Conservation (phyloP, 2,888 invertebrate species). For the Antitype chi region DNA sequence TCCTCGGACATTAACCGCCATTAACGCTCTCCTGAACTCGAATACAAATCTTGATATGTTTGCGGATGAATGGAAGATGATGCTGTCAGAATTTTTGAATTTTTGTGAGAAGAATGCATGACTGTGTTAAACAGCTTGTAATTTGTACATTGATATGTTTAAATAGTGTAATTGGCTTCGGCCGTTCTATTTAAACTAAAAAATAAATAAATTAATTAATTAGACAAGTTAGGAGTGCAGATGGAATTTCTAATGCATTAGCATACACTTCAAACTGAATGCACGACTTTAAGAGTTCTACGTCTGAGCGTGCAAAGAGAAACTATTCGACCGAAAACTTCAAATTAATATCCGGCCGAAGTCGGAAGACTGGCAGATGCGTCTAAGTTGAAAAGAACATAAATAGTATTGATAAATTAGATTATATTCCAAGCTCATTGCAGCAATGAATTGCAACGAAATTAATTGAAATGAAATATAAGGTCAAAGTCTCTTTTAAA, state of each 20-base stretch:
- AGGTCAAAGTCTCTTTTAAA: too few relatives aligned
- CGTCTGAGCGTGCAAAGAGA: conserved; percentile 5
- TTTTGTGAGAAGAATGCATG: too few relatives aligned
- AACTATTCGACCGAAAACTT: conserved; percentile 30
- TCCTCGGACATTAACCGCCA: too few relatives aligned
- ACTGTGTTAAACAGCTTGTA: too few relatives aligned
- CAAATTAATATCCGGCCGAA: conserved; percentile 25
- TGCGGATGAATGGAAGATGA: too few relatives aligned
- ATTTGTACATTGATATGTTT: too few relatives aligned
- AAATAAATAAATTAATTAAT: too few relatives aligned
- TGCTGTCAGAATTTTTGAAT: too few relatives aligned
- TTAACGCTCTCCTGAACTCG: too few relatives aligned
- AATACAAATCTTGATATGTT: too few relatives aligned
- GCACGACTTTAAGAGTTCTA: conserved; percentile 21
- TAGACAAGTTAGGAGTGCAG: neutral
- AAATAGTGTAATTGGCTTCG: too few relatives aligned
- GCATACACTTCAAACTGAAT: conserved; percentile 38
- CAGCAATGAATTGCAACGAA: neutral
- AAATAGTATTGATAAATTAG: neutral
- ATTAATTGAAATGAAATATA: neutral
- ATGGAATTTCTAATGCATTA: conserved; percentile 26
- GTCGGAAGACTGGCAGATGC: conserved; percentile 9
- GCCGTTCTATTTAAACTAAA: too few relatives aligned
- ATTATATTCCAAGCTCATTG: conserved; percentile 27
- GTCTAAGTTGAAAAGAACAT: conserved; percentile 32